These are phyloP conservation scores for Chaenocephalus aceratus DNA, from an alignment of 2,113 vertebrate species.

Conservation along the genomic window DNA sequence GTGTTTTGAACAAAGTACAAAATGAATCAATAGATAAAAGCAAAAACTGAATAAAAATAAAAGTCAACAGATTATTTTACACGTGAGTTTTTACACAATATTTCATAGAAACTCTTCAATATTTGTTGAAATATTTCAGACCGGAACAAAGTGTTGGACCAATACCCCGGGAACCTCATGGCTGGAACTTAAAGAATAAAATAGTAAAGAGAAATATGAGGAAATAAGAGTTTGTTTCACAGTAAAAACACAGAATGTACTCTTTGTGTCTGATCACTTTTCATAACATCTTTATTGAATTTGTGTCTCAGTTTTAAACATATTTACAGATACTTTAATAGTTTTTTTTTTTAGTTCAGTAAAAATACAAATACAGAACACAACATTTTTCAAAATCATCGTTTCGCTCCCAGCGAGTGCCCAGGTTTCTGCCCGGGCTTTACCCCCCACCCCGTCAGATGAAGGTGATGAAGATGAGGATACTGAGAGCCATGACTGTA, in stretches of 20 bases:
- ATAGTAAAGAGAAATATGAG: too few species aligned
- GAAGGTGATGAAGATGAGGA: slow-evolving; percentile 42
- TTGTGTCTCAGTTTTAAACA: slow-evolving; percentile 83
- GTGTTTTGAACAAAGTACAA: too few species aligned
- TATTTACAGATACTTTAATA: slow-evolving; percentile 85
- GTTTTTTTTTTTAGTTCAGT: slow-evolving; percentile 75
- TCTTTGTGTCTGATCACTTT: slow-evolving; percentile 56
- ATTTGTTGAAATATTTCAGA: too few species aligned
- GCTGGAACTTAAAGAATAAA: too few species aligned
- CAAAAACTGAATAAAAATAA: too few species aligned
- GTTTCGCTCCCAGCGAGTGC: slow-evolving; percentile 58
- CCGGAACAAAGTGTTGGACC: too few species aligned
- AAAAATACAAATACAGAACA: slow-evolving; percentile 89
- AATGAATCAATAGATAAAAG: too few species aligned
- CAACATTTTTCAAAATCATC: slow-evolving; percentile 77
- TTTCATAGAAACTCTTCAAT: too few species aligned
- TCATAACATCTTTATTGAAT: slow-evolving; percentile 87
- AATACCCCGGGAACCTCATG: too few species aligned
- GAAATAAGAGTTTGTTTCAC: too few species aligned
- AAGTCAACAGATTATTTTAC: too few species aligned
- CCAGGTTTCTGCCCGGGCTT: slow-evolving; percentile 30
- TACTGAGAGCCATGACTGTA: not conserved
- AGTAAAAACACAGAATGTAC: not conserved
- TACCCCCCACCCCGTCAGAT: slow-evolving; percentile 34
- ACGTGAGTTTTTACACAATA: too few species aligned